Conservation (phyloP, 2,113 vertebrate species). For the Pantherophis guttatus region DNA sequence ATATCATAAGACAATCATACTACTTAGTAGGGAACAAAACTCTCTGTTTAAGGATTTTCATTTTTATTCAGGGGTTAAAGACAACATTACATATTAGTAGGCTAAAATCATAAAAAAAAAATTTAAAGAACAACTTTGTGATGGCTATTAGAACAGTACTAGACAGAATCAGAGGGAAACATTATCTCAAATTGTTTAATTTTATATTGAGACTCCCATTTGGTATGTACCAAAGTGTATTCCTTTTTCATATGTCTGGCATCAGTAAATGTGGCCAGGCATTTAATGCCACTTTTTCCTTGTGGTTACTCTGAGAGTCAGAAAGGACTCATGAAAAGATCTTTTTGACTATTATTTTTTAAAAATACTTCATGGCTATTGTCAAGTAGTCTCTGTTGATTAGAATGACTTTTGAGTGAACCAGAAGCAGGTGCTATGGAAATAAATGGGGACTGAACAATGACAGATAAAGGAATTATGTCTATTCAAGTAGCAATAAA, state of each 20-base stretch:
- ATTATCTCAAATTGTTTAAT: conserved; percentile 81
- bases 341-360: conserved; percentile 42
- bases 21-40: conserved; percentile 48
- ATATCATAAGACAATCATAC: conserved; percentile 68
- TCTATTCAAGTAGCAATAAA: conserved; percentile 68
- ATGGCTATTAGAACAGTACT: conserved; percentile 72
- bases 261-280: conserved; percentile 71
- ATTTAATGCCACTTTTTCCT: conserved; percentile 79
- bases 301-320: conserved; percentile 70
- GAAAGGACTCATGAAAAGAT: conserved; percentile 70
- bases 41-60: conserved; percentile 48
- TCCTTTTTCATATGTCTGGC: conserved; percentile 88
- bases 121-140: conserved; percentile 60
- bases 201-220: conserved; percentile 85
- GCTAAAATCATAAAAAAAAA: conserved; percentile 69
- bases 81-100: conserved; percentile 65
- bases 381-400: neutral
- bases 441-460: neutral
- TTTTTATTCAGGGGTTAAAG: conserved; percentile 69
- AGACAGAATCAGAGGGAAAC: conserved; percentile 65
- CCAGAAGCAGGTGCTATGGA: neutral
- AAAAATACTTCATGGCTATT: conserved; percentile 15
- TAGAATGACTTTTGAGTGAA: conserved; percentile 1
- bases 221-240: conserved; percentile 99
- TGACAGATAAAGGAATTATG: neutral